These are phyloP conservation scores for Marronus borbonicus DNA, from an alignment of 2,888 invertebrate species.

Conservation along the genomic window DNA sequence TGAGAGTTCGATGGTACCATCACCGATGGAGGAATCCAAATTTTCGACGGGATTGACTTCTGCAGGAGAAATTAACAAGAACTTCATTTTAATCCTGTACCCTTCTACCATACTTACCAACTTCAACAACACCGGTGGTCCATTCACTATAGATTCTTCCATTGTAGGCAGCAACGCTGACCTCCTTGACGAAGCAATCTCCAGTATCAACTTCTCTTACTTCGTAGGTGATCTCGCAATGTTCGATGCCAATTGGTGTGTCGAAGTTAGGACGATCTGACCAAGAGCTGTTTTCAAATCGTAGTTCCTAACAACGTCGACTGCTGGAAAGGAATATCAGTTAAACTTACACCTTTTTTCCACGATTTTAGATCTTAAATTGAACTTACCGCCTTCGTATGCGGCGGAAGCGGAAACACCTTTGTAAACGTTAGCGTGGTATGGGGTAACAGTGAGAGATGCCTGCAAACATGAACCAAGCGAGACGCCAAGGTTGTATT, in stretches of 20 bases:
- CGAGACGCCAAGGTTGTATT: background rate
- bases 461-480: background rate
- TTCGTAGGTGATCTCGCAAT: slow-evolving; percentile 37
- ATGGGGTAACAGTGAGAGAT: background rate
- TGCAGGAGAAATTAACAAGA: background rate
- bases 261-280: slow-evolving; percentile 23
- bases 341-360: background rate
- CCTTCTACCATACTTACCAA: slow-evolving; percentile 2
- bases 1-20: background rate
- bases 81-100: too few relatives aligned
- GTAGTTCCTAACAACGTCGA: slow-evolving; percentile 7
- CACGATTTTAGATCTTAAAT: too few relatives aligned
- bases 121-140: slow-evolving; percentile 2
- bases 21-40: background rate
- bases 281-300: background rate
- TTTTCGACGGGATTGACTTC: slow-evolving; percentile 2
- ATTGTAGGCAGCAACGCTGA: slow-evolving; percentile 19
- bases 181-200: slow-evolving; percentile 12
- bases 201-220: slow-evolving; percentile 10
- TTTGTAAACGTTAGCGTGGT: background rate
- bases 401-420: background rate
- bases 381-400: slow-evolving; percentile 12
- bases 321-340: background rate
- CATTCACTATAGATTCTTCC: slow-evolving; percentile 27
- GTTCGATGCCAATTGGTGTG: slow-evolving; percentile 11